Base-by-base conservation (phyloP, 64 coral and sea anemone genomes). In the Astreopora myriophthalma region DNA sequence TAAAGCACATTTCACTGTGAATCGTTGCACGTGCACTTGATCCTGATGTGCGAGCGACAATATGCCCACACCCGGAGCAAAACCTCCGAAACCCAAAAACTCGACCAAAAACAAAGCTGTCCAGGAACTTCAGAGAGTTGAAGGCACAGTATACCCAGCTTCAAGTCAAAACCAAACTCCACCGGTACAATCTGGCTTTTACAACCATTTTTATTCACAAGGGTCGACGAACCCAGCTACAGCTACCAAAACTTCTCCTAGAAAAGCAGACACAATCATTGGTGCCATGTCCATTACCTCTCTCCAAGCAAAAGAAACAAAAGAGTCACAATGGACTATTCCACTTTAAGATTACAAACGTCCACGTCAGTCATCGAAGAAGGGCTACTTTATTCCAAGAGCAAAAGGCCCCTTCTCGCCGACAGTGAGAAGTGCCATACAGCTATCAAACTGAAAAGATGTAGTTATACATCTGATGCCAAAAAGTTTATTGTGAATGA, bases 251-350 rank as follows among this genome's bases (percentile, higher is more conserved):
- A 64, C 61, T 26, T 64, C 61, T 24, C 20, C 61, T 64, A 64
- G 11, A 24, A 64, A 64, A 22, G 11, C 61, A 16, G 23, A 74
- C 34, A 74, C 32, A 19, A 81, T 81, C 0, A 90, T 90, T 65
- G 88, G 72, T 24, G n/a, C n/a, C 67, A 89, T 68, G 87, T 90
- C 34, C 88, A 90, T 42, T 42, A 90, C 62, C 75, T 79, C 8
- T 90, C 75, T 14, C 88, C 74, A 0, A 36, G 65, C 20, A 80
- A 77, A 28, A 78, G 74, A 35, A 80, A 90, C 26, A 77, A 65
- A 36, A 77, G 64, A 65, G 79, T 80, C 48, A 80, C 88, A 44
- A 29, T 68, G 36, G 44, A 80, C 7, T 80, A 90, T 76, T 34
- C 75, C 26, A 91, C 28, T 34, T 57, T 91, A 17, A 72, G 25